Conservation (phyloP, 1,140 invertebrate genomes). For the Hylaeus anthracinus region DNA sequence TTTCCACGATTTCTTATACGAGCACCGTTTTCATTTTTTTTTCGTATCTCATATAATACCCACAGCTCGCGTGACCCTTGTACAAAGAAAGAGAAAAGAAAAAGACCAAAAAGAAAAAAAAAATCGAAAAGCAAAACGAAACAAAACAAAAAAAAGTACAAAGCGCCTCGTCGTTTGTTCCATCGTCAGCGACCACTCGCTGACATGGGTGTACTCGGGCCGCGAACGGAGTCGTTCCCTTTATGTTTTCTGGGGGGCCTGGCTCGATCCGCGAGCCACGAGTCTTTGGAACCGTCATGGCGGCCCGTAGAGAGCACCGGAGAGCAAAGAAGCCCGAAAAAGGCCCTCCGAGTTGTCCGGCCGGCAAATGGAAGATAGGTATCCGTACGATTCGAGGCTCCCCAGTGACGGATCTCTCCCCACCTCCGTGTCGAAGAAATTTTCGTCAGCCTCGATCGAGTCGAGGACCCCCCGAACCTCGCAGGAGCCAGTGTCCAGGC, state of each 20-base stretch:
- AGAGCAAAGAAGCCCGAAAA: background rate
- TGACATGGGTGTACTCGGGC: too few species aligned
- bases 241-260: background rate
- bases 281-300: background rate
- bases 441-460: background rate
- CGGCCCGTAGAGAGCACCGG: background rate
- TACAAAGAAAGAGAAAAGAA: slow-evolving; percentile 23
- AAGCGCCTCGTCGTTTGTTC: too few species aligned
- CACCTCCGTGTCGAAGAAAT: too few species aligned
- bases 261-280: background rate
- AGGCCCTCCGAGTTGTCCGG: background rate
- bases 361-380: background rate
- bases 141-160: background rate
- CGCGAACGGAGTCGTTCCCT: too few species aligned
- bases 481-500: background rate
- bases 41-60: slow-evolving; percentile 50
- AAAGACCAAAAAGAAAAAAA: too few species aligned
- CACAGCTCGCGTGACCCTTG: slow-evolving; percentile 49
- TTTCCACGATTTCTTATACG: slow-evolving; percentile 62
- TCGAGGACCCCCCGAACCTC: background rate
- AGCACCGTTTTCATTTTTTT: slow-evolving; percentile 35
- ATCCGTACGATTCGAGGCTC: background rate
- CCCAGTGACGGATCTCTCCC: slow-evolving; percentile 42
- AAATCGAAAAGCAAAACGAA: too few species aligned
- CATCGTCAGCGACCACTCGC: too few species aligned